Conservation (phyloP, 2,113 vertebrate species). For the Sturnus vulgaris region DNA sequence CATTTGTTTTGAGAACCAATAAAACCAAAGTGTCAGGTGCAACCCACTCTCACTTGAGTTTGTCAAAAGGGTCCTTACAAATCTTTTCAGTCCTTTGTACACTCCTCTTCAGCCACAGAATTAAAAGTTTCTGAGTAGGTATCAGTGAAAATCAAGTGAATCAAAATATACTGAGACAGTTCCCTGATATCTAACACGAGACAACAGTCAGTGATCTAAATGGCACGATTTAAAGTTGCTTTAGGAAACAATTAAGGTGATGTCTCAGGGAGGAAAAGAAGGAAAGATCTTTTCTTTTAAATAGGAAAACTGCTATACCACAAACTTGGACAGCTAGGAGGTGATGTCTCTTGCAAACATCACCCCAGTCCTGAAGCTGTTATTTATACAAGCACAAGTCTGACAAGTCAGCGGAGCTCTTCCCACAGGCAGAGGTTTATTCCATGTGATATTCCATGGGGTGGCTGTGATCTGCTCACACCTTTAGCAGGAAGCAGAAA, state of each 20-base stretch:
- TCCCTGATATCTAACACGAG: background rate
- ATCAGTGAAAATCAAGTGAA: background rate
- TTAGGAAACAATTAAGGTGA: background rate
- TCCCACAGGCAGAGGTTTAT: background rate
- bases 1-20: background rate
- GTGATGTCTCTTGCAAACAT: background rate
- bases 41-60: background rate
- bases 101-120: background rate
- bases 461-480: conserved; percentile 35
- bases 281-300: background rate
- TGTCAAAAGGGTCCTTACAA: background rate
- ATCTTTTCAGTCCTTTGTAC: background rate
- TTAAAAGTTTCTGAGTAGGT: background rate
- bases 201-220: background rate
- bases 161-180: background rate
- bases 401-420: background rate
- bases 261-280: background rate
- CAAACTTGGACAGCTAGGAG: background rate
- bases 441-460: background rate
- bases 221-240: background rate
- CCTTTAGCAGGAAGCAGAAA: conserved; percentile 42
- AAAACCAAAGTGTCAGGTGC: background rate
- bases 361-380: background rate
- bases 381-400: background rate
- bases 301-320: background rate